Evolutionary conservation across 2,888 invertebrate genomes (phyloP).

Genomic region (Sesia apiformis): DNA sequence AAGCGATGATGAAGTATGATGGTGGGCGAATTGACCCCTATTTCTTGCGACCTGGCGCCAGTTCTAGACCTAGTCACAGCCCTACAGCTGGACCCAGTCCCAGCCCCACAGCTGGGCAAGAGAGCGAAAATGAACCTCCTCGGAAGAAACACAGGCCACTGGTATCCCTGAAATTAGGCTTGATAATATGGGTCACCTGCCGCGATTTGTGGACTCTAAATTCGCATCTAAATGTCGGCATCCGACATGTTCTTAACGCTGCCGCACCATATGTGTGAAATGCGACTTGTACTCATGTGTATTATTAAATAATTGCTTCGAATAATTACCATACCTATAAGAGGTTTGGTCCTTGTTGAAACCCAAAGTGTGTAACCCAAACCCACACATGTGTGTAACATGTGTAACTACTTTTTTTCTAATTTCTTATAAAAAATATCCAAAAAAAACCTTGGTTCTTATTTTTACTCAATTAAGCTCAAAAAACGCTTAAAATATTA

Average conservation of each 20-base stretch:
- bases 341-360: too few species aligned
- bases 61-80: constrained; percentile 2
- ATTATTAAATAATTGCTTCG: too few species aligned
- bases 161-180: constrained; percentile 9
- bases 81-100: not conserved
- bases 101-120: not conserved
- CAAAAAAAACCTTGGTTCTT: too few species aligned
- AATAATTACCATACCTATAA: too few species aligned
- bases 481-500: too few species aligned
- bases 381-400: too few species aligned
- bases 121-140: constrained; percentile 3
- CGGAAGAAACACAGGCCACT: constrained; percentile 9
- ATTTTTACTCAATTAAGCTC: too few species aligned
- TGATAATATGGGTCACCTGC: constrained; percentile 12
- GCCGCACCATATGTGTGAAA: too few species aligned
- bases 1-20: constrained; percentile 8
- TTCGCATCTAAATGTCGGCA: constrained; percentile 12
- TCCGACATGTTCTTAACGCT: constrained; percentile 7
- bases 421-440: too few species aligned
- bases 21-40: constrained; percentile 2
- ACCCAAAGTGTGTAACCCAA: too few species aligned
- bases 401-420: too few species aligned
- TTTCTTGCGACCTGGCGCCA: constrained; percentile 1
- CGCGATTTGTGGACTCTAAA: constrained; percentile 10
- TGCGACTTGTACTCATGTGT: too few species aligned